Conservation (phyloP, 2,113 vertebrate species). For the Hippocampus guttulatus region DNA sequence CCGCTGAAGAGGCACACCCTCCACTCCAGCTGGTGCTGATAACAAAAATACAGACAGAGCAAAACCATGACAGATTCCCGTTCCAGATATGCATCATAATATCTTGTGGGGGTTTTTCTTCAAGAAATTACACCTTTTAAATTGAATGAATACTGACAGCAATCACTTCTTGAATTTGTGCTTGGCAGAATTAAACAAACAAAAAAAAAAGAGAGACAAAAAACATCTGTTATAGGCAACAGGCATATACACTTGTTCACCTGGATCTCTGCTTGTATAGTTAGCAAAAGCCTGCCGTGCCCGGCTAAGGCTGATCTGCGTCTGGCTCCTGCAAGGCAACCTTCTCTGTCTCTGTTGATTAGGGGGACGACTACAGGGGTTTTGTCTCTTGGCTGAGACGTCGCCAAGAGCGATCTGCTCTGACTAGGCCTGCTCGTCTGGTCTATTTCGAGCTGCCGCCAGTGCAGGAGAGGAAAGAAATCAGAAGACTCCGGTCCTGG, state of each 20-base stretch:
- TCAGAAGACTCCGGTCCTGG: constrained; percentile 39
- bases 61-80: too few species aligned
- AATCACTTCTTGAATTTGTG: not conserved
- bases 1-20: too few species aligned
- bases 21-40: too few species aligned
- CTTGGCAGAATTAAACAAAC: not conserved
- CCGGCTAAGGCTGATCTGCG: constrained; percentile 33
- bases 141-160: too few species aligned
- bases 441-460: constrained; percentile 58
- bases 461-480: constrained; percentile 43
- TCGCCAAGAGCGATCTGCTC: constrained; percentile 22
- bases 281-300: constrained; percentile 15
- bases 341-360: constrained; percentile 50
- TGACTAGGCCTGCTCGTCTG: constrained; percentile 46
- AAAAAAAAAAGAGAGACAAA: too few species aligned
- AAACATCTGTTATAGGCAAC: not conserved
- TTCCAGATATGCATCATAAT: too few species aligned
- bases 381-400: constrained; percentile 36
- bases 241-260: constrained; percentile 5
- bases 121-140: too few species aligned
- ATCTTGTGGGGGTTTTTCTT: too few species aligned
- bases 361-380: constrained; percentile 40
- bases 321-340: constrained; percentile 47
- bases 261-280: constrained; percentile 7
- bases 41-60: too few species aligned